Evolutionary conservation across 2,113 vertebrate species (phyloP), one percentile per base, ranked within the genome.

Genomic region (Ctenodactylus gundi): DNA sequence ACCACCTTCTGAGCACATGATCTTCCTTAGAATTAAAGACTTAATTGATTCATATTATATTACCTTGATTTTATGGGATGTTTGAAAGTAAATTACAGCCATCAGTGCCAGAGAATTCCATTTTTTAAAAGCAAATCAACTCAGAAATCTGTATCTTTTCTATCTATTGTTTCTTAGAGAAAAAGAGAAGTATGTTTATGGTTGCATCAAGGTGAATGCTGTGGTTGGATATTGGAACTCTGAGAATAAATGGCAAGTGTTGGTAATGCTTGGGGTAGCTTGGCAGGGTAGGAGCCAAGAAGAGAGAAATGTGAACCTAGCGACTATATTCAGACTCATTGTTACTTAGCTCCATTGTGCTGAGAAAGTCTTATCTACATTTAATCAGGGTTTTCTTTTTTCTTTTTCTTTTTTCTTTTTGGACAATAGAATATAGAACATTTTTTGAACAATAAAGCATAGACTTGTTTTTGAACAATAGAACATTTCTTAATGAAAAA

Each of bases 61-160:
- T 90, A 55, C 53, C 14, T 39, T 93, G 53, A 76, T 87, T 87
- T 70, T 86, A 87, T 82, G 68, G 51, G 67, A 82, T 70, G 41
- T 87, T 81, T 70, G 75, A 57, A 70, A 93, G 75, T 90, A 93
- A 93, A 90, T 76, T 87, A 68, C 4, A 87, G 67, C 68, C 67
- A 58, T 39, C 21, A 8, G n/a, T 53, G 64, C 44, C 93, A 90
- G 58, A 31, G 53, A 80, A 65, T 85, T 89, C 27, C 39, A 39
- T 67, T 76, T 70, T 67, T 88, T 68, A 51, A 21, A 53, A 89
- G 51, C 57, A 73, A 31, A 12, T 85, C 15, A 86, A 86, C 25
- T 23, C 55, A 53, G 49, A 83, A 70, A 76, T 94, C 62, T 76
- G 25, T 23, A 80, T 91, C 46, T 27, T 31, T 76, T 67, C 60